phyloP scores from a whole-genome alignment of 2,797 vertebrate species.

The Enteromius mattozi region DNA sequence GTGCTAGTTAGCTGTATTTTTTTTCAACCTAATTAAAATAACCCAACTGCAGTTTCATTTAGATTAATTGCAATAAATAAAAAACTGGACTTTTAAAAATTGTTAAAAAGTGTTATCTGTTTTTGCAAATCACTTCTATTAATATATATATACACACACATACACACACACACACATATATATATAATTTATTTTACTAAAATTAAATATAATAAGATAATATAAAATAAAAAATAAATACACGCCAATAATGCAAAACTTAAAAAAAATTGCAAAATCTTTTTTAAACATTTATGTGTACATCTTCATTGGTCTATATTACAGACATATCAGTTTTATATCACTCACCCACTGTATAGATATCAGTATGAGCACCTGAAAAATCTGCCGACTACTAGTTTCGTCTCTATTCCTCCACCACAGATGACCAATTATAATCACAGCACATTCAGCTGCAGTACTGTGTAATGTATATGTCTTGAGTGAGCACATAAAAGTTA shows the following conservation, averaged over 20 bases:
- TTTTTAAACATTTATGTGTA: not conserved
- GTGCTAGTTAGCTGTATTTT: too few relatives aligned
- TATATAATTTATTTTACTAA: too few relatives aligned
- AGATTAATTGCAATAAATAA: too few relatives aligned
- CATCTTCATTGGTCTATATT: not conserved
- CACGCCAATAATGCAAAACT: too few relatives aligned
- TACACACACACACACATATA: too few relatives aligned
- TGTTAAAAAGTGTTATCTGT: too few relatives aligned
- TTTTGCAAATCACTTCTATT: too few relatives aligned
- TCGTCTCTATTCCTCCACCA: not conserved
- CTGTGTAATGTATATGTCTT: not conserved
- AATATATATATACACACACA: too few relatives aligned
- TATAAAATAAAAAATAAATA: not conserved
- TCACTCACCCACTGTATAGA: not conserved
- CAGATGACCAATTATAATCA: not conserved
- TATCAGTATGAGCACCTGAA: not conserved
- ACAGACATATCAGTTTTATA: not conserved
- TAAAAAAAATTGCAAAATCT: too few relatives aligned
- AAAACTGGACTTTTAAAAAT: too few relatives aligned
- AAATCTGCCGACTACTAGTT: not conserved
- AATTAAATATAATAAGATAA: not conserved
- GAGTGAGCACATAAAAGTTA: not conserved
- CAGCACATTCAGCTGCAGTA: not conserved
- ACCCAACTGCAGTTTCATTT: too few relatives aligned
- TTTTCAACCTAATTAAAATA: too few relatives aligned